Percentiles rank a stretch among this genome's conserved stretches.
phyloP scores from a whole-genome alignment of 1,140 invertebrate species.

The Helicoverpa zea region DNA sequence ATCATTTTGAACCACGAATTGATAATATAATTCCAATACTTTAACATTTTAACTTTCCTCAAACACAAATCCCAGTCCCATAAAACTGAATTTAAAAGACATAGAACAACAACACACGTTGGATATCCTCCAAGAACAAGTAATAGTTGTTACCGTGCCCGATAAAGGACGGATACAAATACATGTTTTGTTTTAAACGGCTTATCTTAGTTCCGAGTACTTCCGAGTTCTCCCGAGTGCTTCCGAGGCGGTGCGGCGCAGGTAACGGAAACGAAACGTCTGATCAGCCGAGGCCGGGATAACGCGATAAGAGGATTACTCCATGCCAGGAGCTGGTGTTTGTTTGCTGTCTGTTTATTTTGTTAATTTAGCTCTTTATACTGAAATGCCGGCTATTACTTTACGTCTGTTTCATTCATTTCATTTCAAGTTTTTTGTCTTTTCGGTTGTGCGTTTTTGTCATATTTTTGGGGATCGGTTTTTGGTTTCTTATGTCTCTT shows the following conservation, averaged over 20 bases:
- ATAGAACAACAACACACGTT: not conserved
- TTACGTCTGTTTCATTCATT: conserved; percentile 31
- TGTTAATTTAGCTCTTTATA: conserved; percentile 65
- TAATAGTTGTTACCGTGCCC: not conserved
- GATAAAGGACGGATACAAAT: conserved; percentile 46
- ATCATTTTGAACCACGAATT: not conserved
- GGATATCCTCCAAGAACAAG: conserved; percentile 31
- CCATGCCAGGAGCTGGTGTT: conserved; percentile 48
- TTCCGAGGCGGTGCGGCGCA: conserved; percentile 39
- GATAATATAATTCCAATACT: not conserved
- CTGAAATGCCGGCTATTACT: conserved; percentile 29
- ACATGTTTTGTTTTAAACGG: conserved; percentile 51
- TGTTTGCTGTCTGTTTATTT: conserved; percentile 65
- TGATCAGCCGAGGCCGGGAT: conserved; percentile 51
- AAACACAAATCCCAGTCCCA: not conserved
- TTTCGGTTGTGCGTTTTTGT: not conserved
- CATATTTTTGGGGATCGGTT: not conserved
- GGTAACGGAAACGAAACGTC: conserved; percentile 54
- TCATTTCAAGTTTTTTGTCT: not conserved
- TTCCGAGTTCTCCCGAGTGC: conserved; percentile 41
- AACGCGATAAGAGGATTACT: conserved; percentile 72
- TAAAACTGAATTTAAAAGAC: conserved; percentile 15
- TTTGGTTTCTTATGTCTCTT: not conserved
- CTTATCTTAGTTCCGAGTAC: conserved; percentile 51
- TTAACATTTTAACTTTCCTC: not conserved